A percentile compares a stretch with the other conserved stretches of the same genome.
Conservation (phyloP, 1,140 invertebrate species). For the Homarus americanus region DNA sequence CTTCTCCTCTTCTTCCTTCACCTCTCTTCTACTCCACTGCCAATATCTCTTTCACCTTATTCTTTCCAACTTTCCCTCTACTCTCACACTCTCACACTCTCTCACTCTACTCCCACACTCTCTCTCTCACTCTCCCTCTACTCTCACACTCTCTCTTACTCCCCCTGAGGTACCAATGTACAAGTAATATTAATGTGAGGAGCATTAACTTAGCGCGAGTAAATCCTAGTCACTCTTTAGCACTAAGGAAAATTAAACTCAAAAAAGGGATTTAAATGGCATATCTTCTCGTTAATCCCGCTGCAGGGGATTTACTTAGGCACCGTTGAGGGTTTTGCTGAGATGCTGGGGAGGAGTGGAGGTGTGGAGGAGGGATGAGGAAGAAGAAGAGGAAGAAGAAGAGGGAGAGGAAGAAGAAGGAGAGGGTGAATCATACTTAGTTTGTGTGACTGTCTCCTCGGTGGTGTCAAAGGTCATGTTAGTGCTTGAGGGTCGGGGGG, state of each 20-base stretch:
- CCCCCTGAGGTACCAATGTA: not conserved
- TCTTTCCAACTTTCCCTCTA: not conserved
- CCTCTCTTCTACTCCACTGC: not conserved
- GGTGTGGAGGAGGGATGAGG: not conserved
- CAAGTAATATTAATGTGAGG: not conserved
- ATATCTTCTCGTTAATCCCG: slow-evolving; percentile 1
- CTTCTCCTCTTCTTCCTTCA: too few species aligned
- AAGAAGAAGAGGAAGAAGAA: too few species aligned
- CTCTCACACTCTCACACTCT: not conserved
- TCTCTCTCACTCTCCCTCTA: not conserved
- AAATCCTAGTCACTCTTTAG: slow-evolving; percentile 4
- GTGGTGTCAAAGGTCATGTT: too few species aligned
- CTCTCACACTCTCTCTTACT: not conserved
- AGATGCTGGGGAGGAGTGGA: not conserved
- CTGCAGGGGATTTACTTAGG: not conserved
- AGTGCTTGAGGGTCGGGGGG: too few species aligned
- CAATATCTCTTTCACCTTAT: too few species aligned
- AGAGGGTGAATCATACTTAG: too few species aligned
- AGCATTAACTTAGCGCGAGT: not conserved
- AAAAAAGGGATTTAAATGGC: slow-evolving; percentile 8
- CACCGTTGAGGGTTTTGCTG: not conserved
- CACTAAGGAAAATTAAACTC: slow-evolving; percentile 6
- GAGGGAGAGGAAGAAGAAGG: too few species aligned
- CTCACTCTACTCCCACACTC: too few species aligned
- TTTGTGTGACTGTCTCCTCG: too few species aligned